Base-by-base conservation (phyloP, 2,888 invertebrate species). In the Epistrophella euchroma region DNA sequence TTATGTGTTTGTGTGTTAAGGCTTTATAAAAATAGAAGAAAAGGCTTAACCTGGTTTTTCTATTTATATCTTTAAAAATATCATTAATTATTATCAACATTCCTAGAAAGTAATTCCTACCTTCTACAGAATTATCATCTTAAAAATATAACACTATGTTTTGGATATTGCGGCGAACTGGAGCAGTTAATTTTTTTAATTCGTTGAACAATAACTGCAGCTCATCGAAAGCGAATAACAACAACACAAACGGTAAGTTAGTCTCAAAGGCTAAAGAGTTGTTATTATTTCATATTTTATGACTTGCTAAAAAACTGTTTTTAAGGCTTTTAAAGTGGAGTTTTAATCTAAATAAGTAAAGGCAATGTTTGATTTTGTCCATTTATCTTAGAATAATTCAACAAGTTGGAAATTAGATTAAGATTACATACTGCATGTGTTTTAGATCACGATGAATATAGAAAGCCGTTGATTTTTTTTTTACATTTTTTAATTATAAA, bases 181-280 rank as follows among this genome's bases (percentile, higher is more conserved):
- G 91, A 85, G 91, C 91, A 78, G 91, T 89, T 82, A 91, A 90
- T 89, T 90, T 90, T 86, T 91, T 91, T 89, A 91, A 90, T 89
- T 90, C 89, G 76, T 88, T 90, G 75, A 89, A 90, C 88, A 89
- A 90, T 88, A 90, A 91, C 89, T 90, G 90, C 89, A 88, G 88
- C 82, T 89, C 90, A 88, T 90, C 89, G 83, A 90, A 90, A 87
- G 84, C 89, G 43, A 89, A 88, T 79, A 89, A 88, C 80, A 89
- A 87, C 75, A 89, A 78, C 81, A 88, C 88, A 88, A 87, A 88
- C 66, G 89, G 90, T 89, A 88, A 89, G 90, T 68, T 2, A 13
- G 50, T 7, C 13, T 17, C 10, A 2, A 45, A 6, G 2, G 17
- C 4, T 43, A 6, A 1, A 2, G 7, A 0, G 2, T 7, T n/a